These are phyloP conservation scores for Dasyprocta punctata DNA, from an alignment of 2,113 vertebrate genomes.

Conservation along the genomic window DNA sequence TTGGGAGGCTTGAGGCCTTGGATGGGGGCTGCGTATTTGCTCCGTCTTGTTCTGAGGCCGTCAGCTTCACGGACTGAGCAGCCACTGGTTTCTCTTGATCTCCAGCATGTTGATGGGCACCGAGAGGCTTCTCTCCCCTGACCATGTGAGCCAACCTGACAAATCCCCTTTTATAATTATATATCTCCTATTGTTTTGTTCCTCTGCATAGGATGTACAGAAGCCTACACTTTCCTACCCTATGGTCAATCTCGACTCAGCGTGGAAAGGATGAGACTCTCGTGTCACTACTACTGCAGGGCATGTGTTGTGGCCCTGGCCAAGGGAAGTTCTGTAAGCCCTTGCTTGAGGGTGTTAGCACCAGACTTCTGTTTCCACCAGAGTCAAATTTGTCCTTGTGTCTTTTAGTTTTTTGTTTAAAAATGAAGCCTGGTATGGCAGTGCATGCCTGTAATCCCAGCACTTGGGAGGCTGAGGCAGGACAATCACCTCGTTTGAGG, in stretches of 20 bases:
- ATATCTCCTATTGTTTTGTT: not conserved
- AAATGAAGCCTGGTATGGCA: not conserved
- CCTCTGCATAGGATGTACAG: not conserved
- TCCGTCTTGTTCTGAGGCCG: not conserved
- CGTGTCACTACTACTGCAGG: not conserved
- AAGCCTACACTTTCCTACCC: not conserved
- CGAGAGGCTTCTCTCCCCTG: not conserved
- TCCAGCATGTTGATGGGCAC: not conserved
- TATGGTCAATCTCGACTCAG: not conserved
- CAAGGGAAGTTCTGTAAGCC: not conserved
- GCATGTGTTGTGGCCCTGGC: fast-evolving
- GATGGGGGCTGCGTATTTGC: not conserved
- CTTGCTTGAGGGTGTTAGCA: too few relatives aligned
- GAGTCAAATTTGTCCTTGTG: not conserved
- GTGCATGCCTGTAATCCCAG: not conserved
- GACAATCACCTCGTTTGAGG: not conserved
- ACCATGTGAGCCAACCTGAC: not conserved
- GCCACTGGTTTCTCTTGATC: not conserved
- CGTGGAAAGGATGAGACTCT: not conserved
- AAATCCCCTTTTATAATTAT: not conserved
- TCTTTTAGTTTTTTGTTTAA: not conserved
- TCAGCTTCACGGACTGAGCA: not conserved
- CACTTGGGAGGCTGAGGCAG: not conserved
- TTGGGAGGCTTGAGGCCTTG: not conserved
- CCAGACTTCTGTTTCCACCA: not conserved